Percentiles rank a stretch among this genome's conserved stretches.
Evolutionary conservation across 53 echinoderm and acorn worm species (phyloP).

Genomic region (Holothuria leucospilota): DNA sequence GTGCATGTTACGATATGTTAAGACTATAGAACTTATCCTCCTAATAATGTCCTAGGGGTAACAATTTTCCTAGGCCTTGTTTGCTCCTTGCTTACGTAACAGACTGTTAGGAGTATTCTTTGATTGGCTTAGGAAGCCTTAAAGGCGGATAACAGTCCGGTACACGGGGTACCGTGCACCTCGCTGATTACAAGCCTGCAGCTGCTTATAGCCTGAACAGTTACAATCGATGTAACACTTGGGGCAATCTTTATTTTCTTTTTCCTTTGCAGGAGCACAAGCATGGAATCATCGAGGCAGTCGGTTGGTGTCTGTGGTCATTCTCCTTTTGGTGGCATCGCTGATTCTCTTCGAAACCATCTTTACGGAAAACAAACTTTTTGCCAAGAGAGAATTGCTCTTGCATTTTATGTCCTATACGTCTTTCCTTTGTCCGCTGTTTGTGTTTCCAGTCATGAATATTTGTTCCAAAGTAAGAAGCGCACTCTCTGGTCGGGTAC

Average conservation of each 20-base stretch:
- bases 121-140: too few relatives aligned
- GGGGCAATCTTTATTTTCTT: neutral
- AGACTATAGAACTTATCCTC: too few relatives aligned
- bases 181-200: too few relatives aligned
- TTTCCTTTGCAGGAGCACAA: neutral
- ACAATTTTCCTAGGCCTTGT: too few relatives aligned
- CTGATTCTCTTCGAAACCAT: neutral
- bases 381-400: neutral
- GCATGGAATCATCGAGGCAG: constrained; percentile 9
- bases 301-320: neutral
- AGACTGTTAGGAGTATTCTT: too few relatives aligned
- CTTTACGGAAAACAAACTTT: neutral
- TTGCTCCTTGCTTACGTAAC: too few relatives aligned
- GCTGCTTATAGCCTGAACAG: too few relatives aligned
- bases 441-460: neutral
- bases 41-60: too few relatives aligned
- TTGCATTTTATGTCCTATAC: neutral
- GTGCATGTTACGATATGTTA: too few relatives aligned
- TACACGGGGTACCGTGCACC: too few relatives aligned
- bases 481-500: neutral
- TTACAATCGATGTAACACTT: too few relatives aligned
- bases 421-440: neutral
- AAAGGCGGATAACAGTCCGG: too few relatives aligned
- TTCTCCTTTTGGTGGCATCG: neutral
- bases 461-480: constrained; percentile 28